Base-by-base conservation (phyloP, 2,888 invertebrate genomes). In the Meiosimyza decipiens region DNA sequence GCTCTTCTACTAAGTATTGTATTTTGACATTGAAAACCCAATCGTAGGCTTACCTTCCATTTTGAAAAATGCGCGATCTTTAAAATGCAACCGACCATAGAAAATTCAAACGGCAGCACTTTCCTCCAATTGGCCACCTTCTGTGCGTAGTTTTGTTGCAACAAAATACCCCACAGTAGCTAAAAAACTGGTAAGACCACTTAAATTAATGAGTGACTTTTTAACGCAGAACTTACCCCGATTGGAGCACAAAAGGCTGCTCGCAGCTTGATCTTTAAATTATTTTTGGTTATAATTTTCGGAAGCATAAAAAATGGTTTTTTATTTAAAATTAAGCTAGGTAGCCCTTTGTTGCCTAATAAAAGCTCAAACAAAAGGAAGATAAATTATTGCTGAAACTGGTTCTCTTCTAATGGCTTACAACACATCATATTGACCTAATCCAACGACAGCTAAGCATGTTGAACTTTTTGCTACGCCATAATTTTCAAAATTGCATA, bases 241-340 rank as follows among this genome's bases (percentile, higher is more conserved):
- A 64, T 50, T 50, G 51, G 51, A 49, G 28, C 64, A 64, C 22
- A 18, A 64, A 40, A 51, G 22, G 22, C 51, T 33, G 33, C n/a
- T n/a, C 65, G 28, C 33, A 13, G 64, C 16, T 16, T 54, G 28
- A 40, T 40, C 40, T 40, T 40, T 40, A 40, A 40, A 40, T 40
- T 40, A 64, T 54, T 18, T 50, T 47, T 47, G 67, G 67, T 55
- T 55, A 67, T 67, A 67, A 67, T 67, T 67, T 67, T 67, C 67
- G 67, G 67, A 55, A 67, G 67, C 67, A 57, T 67, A 47, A 57
- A 67, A 64, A 64, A 67, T 9, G 40, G 55, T 55, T 67, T 67
- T 55, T 54, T 47, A 47, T 18, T 15, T 40, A 55, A 55, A 40
- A 67, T 52, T n/a, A 12, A 18, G 18, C 9, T 40, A 40, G 40